These are phyloP conservation scores for Apoderus coryli DNA, from an alignment of 2,888 invertebrate species.

Conservation along the genomic window DNA sequence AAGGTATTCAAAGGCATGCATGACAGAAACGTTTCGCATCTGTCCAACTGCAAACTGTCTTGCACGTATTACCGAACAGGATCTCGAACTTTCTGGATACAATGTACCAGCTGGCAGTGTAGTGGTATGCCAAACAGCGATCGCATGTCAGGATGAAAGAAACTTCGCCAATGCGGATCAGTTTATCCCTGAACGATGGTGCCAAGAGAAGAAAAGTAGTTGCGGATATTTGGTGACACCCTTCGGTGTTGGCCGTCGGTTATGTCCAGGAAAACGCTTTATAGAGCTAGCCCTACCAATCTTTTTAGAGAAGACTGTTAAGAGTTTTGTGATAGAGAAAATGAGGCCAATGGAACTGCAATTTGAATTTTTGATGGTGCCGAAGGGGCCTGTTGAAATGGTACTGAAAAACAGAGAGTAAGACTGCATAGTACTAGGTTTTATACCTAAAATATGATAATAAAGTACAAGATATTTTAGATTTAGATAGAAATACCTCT, in stretches of 20 bases:
- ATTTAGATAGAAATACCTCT: too few relatives aligned
- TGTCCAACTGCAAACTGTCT: slow-evolving; percentile 67
- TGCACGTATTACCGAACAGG: slow-evolving; percentile 59
- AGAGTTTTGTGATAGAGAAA: slow-evolving; percentile 49
- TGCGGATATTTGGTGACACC: slow-evolving; percentile 56
- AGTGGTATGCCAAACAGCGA: slow-evolving; percentile 66
- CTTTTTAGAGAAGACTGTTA: slow-evolving; percentile 52
- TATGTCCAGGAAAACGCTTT: slow-evolving; percentile 76
- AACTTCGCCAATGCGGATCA: slow-evolving; percentile 59
- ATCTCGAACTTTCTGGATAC: slow-evolving; percentile 55
- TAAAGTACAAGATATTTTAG: too few relatives aligned
- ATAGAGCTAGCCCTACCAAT: slow-evolving; percentile 64
- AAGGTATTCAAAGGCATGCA: slow-evolving; percentile 60
- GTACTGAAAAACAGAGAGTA: slow-evolving; percentile 43
- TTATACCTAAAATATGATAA: slow-evolving; percentile 3
- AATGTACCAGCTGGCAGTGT: slow-evolving; percentile 60
- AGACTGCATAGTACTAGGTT: slow-evolving; percentile 1
- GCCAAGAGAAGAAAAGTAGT: slow-evolving; percentile 34
- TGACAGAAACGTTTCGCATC: slow-evolving; percentile 59
- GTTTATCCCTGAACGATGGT: slow-evolving; percentile 69
- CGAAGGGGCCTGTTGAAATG: slow-evolving; percentile 57
- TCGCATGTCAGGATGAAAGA: slow-evolving; percentile 60
- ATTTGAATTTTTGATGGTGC: slow-evolving; percentile 70
- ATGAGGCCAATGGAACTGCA: slow-evolving; percentile 51
- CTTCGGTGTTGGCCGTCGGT: slow-evolving; percentile 65